Conservation (phyloP, 1,140 invertebrate genomes). For the Leptonema lineaticorne region DNA sequence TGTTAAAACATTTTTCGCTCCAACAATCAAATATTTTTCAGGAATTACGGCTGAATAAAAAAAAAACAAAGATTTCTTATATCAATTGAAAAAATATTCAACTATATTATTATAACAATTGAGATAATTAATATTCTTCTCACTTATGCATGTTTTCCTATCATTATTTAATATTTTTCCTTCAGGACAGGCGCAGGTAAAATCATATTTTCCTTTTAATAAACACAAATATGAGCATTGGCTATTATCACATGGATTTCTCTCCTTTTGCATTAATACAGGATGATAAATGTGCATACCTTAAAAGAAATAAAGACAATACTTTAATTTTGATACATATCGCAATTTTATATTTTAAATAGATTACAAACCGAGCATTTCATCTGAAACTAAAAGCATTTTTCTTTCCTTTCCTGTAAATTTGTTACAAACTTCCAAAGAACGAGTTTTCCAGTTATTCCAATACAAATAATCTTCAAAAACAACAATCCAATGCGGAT, state of each 20-base stretch:
- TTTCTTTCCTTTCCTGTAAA: slow-evolving; percentile 63
- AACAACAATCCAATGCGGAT: slow-evolving; percentile 81
- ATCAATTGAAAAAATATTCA: too few relatives aligned
- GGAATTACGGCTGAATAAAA: slow-evolving; percentile 40
- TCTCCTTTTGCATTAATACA: slow-evolving; percentile 54
- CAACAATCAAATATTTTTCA: slow-evolving; percentile 50
- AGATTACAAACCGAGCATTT: slow-evolving; percentile 54
- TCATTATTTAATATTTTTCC: slow-evolving; percentile 62
- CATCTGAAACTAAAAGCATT: slow-evolving; percentile 56
- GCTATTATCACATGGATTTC: slow-evolving; percentile 57
- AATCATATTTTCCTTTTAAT: slow-evolving; percentile 61
- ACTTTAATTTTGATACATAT: not conserved
- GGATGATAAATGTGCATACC: slow-evolving; percentile 70
- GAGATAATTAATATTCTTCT: not conserved
- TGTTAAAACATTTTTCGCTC: slow-evolving; percentile 47
- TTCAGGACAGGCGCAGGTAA: slow-evolving; percentile 77
- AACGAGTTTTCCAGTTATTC: slow-evolving; percentile 74
- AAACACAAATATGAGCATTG: slow-evolving; percentile 73
- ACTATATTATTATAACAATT: too few relatives aligned
- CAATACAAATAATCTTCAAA: slow-evolving; percentile 88
- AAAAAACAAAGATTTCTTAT: not conserved
- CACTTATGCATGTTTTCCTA: slow-evolving; percentile 56
- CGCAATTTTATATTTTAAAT: not conserved
- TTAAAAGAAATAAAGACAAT: slow-evolving; percentile 31
- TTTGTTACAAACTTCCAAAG: slow-evolving; percentile 68